A percentile compares a stretch with the other conserved stretches of the same genome.
phyloP scores from a whole-genome alignment of 53 echinoderm and acorn worm species.

The Holothuria leucospilota region DNA sequence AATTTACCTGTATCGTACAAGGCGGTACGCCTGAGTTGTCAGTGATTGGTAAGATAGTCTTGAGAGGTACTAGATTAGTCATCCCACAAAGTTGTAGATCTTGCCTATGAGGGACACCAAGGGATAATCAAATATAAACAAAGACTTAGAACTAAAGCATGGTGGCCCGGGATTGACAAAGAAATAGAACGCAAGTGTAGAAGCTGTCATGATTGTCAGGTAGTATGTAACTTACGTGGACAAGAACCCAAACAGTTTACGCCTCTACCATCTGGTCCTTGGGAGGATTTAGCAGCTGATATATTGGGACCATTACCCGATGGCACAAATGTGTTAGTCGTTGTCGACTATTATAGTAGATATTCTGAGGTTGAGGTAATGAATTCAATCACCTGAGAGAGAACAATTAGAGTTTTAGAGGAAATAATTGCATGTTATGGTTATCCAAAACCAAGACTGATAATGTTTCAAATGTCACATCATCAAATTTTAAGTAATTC shows the following conservation, averaged over 20 bases:
- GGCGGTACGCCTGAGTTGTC: constrained; percentile 27
- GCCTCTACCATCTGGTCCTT: constrained; percentile 33
- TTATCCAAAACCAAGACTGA: constrained; percentile 4
- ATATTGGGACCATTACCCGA: no score
- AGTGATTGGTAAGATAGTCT: constrained; percentile 42
- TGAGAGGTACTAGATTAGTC: no score
- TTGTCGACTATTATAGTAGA: constrained; percentile 50
- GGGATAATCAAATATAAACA: no score
- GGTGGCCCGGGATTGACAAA: no score
- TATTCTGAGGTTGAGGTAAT: constrained; percentile 46
- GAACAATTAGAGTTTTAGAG: constrained; percentile 34
- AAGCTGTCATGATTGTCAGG: constrained; percentile 54
- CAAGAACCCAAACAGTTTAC: constrained; percentile 36
- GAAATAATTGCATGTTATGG: constrained; percentile 50
- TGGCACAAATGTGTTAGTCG: no score
- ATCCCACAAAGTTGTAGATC: no score
- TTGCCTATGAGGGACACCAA: constrained; percentile 42
- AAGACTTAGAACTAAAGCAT: no score
- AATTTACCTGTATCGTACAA: constrained; percentile 6
- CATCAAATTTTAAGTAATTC: no score
- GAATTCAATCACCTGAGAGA: constrained; percentile 42
- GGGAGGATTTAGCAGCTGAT: constrained; percentile 52
- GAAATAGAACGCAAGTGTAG: no score
- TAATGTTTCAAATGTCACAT: no score
- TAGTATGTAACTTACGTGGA: background rate